Base-by-base conservation (phyloP, 2,113 vertebrate genomes). In the Oreochromis aureus region DNA sequence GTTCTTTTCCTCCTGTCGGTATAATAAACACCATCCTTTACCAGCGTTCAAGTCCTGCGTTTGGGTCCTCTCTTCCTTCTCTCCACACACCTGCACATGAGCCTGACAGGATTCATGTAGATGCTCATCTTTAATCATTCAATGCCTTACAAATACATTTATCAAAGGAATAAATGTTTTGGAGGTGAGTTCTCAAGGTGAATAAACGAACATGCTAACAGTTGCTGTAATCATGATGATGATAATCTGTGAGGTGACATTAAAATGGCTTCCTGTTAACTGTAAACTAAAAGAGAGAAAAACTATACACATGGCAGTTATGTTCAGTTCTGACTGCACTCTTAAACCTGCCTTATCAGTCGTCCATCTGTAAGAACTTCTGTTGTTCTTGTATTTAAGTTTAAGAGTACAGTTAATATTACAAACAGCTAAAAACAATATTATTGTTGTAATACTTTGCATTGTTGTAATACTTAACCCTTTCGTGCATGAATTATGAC, bases 131-230 rank as follows among this genome's bases (percentile, higher is more conserved):
- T 58, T 27, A 55, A 55, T 55, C 53, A 55, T 55, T 55, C 53
- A 55, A 13, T 56, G 54, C 55, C 55, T 56, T 24, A 56, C 11
- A 56, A 56, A 56, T 56, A 3, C 11, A 56, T 56, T 56, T 56
- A 56, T 56, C 55, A 7, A 3, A 2, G 4, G 4, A 56, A 24
- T 3, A 56, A 56, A 56, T 24, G 54, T 56, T 13, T 56, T 56
- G 55, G 22, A 6, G 27, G 11, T 2, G 55, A 27, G 55, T 56
- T 56, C 55, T 56, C 55, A 7, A 56, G 22, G 11, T 27, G 22
- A 27, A 13, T 56, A 27, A 56, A 56, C 6, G 0, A 56, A 56
- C 55, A 0, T 0, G 0, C 55, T 27, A 56, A 56, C 55, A 56
- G 22, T 15, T 56, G 55, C 59, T 34, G 59, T 63, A 18, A 32